Percentiles rank a stretch among this genome's conserved stretches.
phyloP scores from a whole-genome alignment of 2,888 invertebrate species.

The Cremastobaeus sp. region DNA sequence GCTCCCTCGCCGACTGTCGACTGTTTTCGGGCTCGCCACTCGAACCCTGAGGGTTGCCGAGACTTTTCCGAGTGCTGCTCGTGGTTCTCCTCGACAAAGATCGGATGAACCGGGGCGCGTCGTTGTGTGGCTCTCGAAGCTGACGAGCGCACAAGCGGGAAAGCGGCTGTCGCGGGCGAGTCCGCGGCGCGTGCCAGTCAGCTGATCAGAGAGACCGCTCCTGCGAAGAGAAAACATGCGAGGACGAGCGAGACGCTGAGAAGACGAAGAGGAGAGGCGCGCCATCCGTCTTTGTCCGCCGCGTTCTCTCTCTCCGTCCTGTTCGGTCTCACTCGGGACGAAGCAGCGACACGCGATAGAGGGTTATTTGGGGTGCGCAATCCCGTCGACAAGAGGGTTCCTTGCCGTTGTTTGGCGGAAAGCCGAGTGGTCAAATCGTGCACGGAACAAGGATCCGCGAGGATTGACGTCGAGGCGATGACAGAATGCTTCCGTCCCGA shows the following conservation, averaged over 20 bases:
- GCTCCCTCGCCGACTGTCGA: slow-evolving; percentile 8
- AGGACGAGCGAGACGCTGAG: slow-evolving; percentile 50
- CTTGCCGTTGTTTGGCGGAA: slow-evolving; percentile 60
- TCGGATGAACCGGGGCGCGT: slow-evolving; percentile 61
- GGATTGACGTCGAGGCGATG: slow-evolving; percentile 74
- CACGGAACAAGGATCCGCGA: slow-evolving; percentile 63
- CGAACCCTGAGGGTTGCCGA: no score
- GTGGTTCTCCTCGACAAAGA: slow-evolving; percentile 62
- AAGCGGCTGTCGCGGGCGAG: slow-evolving; percentile 75
- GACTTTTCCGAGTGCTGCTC: slow-evolving; percentile 61
- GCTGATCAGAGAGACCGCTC: slow-evolving; percentile 76
- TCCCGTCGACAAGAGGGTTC: slow-evolving; percentile 65
- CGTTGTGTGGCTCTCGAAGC: slow-evolving; percentile 65
- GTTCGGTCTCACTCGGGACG: not conserved
- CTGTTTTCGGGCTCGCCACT: slow-evolving; percentile 7
- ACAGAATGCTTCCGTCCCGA: slow-evolving; percentile 76
- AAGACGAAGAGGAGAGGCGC: slow-evolving; percentile 31
- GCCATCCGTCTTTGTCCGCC: slow-evolving; percentile 40
- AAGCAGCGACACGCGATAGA: slow-evolving; percentile 41
- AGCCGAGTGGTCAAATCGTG: slow-evolving; percentile 69
- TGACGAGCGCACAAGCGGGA: slow-evolving; percentile 73
- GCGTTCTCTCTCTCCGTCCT: slow-evolving; percentile 65
- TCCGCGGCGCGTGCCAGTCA: slow-evolving; percentile 77
- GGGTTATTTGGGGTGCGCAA: slow-evolving; percentile 70
- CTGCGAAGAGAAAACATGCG: slow-evolving; percentile 60